Percentiles rank a stretch among this genome's conserved stretches.
These are phyloP conservation scores for Colossoma macropomum DNA, from an alignment of 2,113 vertebrate species.

Conservation along the genomic window DNA sequence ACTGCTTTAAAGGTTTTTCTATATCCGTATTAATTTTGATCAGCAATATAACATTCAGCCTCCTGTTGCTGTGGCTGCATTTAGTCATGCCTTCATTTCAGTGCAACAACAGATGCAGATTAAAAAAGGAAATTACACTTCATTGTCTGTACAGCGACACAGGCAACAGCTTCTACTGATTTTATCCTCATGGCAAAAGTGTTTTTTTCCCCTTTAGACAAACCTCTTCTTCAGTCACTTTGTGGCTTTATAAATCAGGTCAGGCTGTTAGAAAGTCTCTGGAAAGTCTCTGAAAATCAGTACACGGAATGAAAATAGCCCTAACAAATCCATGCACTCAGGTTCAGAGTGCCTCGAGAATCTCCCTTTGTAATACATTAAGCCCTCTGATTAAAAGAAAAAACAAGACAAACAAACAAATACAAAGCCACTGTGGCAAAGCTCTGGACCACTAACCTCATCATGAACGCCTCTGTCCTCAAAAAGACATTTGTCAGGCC, in stretches of 20 bases:
- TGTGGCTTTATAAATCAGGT: constrained; percentile 2
- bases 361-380: constrained; percentile 32
- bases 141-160: constrained; percentile 53
- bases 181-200: constrained; percentile 51
- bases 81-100: constrained; percentile 76
- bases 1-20: background rate
- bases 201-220: constrained; percentile 50
- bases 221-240: background rate
- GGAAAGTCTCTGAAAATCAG: background rate
- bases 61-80: constrained; percentile 67
- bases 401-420: background rate
- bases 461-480: background rate
- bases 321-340: constrained; percentile 18
- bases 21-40: background rate
- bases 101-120: constrained; percentile 70
- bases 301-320: background rate
- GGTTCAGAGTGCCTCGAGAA: background rate
- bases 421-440: background rate
- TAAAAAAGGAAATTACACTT: constrained; percentile 13
- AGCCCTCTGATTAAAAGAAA: constrained; percentile 21
- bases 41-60: constrained; percentile 51
- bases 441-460: constrained; percentile 31
- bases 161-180: constrained; percentile 49
- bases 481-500: background rate
- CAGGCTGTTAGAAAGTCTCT: constrained; percentile 29